Conservation (phyloP, 2,113 vertebrate species). For the Scortum barcoo region DNA sequence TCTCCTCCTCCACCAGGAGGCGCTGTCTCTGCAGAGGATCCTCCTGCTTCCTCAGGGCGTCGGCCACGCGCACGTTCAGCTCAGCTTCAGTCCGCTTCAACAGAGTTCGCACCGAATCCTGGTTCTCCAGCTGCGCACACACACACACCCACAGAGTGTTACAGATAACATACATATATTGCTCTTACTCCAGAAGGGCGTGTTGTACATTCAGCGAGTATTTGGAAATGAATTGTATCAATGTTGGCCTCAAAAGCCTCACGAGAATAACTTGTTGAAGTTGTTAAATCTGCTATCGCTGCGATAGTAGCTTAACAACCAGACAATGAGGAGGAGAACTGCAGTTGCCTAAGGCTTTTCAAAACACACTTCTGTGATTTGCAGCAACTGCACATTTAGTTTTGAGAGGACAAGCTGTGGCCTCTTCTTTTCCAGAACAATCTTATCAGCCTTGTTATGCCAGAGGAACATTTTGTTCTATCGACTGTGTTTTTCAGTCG, state of each 20-base stretch:
- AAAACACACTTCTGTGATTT: conserved; percentile 11
- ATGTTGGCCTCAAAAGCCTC: conserved; percentile 5
- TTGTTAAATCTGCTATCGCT: conserved; percentile 6
- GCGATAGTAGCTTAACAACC: neutral
- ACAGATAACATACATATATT: neutral
- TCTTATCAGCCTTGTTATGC: conserved; percentile 24
- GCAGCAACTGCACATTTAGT: neutral
- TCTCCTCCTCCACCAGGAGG: conserved; percentile 96
- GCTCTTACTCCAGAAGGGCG: neutral
- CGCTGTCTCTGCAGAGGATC: conserved; percentile 98
- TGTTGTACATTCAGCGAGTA: neutral
- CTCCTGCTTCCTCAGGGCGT: conserved; percentile 94
- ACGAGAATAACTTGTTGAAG: conserved; percentile 12
- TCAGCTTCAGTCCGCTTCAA: conserved; percentile 94
- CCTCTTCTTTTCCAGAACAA: conserved; percentile 6
- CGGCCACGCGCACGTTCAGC: conserved; percentile 92
- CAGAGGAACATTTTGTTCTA: conserved; percentile 25
- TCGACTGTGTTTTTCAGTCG: conserved; percentile 14
- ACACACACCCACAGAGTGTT: conserved; percentile 2
- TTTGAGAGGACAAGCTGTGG: conserved; percentile 10
- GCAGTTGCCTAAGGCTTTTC: neutral
- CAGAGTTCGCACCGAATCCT: conserved; percentile 91
- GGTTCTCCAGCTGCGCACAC: conserved; percentile 91
- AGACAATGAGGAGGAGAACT: neutral
- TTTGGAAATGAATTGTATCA: conserved; percentile 26